Evolutionary conservation across 2,888 invertebrate genomes (phyloP), one percentile per base, ranked within the genome.

Genomic region (Mythimna pallens): DNA sequence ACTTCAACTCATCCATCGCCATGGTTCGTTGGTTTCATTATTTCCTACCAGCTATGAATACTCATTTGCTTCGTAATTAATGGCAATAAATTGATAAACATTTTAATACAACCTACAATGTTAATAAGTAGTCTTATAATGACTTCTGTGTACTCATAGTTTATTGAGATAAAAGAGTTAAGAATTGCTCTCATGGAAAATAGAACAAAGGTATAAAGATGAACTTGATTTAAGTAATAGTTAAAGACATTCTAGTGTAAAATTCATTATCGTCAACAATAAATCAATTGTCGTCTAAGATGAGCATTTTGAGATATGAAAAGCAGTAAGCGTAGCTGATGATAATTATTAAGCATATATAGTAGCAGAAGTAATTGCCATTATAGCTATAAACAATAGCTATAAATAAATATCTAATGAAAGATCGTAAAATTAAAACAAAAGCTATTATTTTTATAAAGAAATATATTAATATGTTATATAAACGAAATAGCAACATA

Each of bases 31-130:
- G 79, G 50, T 70, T 83, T 64, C 75, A 80, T 83, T 85, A 74
- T 80, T 86, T 86, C 86, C 85, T 83, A 73, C 72, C 55, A 68
- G 30, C 43, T 74, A 68, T 61, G 59, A 57, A 55, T 68, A 58
- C 34, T 65, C 71, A 71, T 75, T 67, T 75, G 55, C 75, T 73
- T 59, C 47, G 68, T 81, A 84, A 85, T 86, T 84, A 82, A 66
- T 40, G 20, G 71, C 61, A 76, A 76, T 86, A 74, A 47, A 82
- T 80, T 80, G 80, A 82, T 82, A 75, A 75, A 54, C 55, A 72
- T 73, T 75, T 59, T 67, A 66, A 52, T 61, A 72, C 61, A 47
- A 73, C 36, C 7, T 14, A 61, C 64, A 66, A 73, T 58, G 40
- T 65, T 30, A 72, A 17, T 47, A 52, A 36, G 12, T 57, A 57